A percentile compares a stretch with the other conserved stretches of the same genome.
These are phyloP conservation scores for Magallana ariakensis DNA, from an alignment of 1,140 invertebrate species.

Conservation along the genomic window DNA sequence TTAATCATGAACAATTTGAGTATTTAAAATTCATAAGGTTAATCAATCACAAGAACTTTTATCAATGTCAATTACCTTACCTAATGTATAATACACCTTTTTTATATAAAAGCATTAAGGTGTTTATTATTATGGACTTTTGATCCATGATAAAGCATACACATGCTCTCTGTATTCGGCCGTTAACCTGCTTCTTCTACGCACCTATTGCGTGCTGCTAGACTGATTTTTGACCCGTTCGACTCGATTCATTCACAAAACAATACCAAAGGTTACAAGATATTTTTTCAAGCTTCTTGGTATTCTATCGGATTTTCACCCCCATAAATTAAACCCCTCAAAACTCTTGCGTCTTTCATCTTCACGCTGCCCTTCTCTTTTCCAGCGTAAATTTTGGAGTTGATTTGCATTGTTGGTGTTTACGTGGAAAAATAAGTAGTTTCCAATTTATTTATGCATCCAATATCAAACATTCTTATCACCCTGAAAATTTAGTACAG, in stretches of 20 bases:
- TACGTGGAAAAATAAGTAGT: background rate
- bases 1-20: too few species aligned
- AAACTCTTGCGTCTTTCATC: conserved; percentile 28
- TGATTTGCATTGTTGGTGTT: conserved; percentile 31
- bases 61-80: too few species aligned
- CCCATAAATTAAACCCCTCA: conserved; percentile 22
- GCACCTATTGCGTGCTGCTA: background rate
- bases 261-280: conserved; percentile 31
- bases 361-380: background rate
- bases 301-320: conserved; percentile 34
- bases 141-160: background rate
- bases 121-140: background rate
- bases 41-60: too few species aligned
- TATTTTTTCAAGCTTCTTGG: background rate
- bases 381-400: background rate
- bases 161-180: background rate
- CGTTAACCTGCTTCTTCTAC: background rate
- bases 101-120: too few species aligned
- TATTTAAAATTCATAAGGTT: too few species aligned
- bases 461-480: conserved; percentile 38
- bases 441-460: conserved; percentile 29
- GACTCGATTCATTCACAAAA: conserved; percentile 13
- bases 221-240: conserved; percentile 10
- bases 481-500: conserved; percentile 7
- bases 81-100: too few species aligned